Base-by-base conservation (phyloP, 1,140 invertebrate genomes). In the Tribolium madens region DNA sequence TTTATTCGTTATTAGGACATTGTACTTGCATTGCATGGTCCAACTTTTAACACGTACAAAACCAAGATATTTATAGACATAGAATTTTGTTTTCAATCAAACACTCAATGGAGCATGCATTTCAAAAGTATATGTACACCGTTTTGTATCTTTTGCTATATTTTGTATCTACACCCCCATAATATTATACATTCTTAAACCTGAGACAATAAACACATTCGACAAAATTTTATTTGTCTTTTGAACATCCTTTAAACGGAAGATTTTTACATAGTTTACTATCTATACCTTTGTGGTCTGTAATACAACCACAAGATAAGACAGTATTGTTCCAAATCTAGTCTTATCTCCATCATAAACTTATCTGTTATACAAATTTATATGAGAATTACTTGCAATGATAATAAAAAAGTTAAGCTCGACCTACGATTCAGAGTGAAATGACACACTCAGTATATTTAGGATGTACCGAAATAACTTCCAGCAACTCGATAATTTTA, bases 21-120 rank as follows among this genome's bases (percentile, higher is more conserved):
- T 64, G 57, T 64, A 72, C 50, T 72, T 72, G 70, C 70, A 72
- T 52, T 72, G 70, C 70, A 72, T 72, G 70, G 57, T 64, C 57
- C 57, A 64, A 64, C 21, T 18, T 64, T 57, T 64, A 64, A 64
- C 57, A 64, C 57, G 57, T 64, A 36, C 57, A 64, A 42, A 33
- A 64, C 57, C 57, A 7, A 21, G 26, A 64, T 64, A 14, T 64
- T 64, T 64, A 64, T 64, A 64, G 57, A 31, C 26, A 33, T 64
- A 31, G 21, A 64, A 64, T 64, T 18, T 64, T 64, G 21, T 64
- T 64, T 33, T 33, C 14, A 53, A 60, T 60, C 53, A 33, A 64
- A 64, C 14, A 64, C 57, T 64, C 57, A 14, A 33, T 64, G 57
- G 57, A 64, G 57, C 57, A 64, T 64, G 57, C 57, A 64, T 64